Evolutionary conservation across 2,888 invertebrate genomes (phyloP).

Genomic region (Tinea trinotella): DNA sequence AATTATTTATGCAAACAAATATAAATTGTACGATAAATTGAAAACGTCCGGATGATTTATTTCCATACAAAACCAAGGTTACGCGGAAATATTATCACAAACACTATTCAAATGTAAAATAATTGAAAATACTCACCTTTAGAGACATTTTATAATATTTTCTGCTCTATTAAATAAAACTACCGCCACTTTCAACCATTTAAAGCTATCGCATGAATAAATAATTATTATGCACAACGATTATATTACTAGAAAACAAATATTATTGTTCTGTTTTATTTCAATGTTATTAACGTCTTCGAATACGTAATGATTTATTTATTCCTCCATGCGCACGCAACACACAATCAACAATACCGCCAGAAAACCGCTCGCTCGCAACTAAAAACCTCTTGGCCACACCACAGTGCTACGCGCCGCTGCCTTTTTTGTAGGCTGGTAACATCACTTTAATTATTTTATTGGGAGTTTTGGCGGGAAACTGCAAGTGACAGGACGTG

Average conservation of each 20-base stretch:
- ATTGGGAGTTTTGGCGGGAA: too few relatives aligned
- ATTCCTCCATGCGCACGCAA: background rate
- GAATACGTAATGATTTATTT: constrained; percentile 10
- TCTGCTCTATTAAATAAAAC: constrained; percentile 27
- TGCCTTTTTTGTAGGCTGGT: too few relatives aligned
- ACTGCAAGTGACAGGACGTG: too few relatives aligned
- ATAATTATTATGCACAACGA: constrained; percentile 40
- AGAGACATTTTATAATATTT: constrained; percentile 47
- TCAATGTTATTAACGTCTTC: background rate
- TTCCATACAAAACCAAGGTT: background rate
- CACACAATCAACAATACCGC: constrained; percentile 2
- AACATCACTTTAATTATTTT: too few relatives aligned
- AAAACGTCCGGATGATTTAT: background rate
- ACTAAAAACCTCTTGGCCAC: too few relatives aligned
- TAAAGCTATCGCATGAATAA: constrained; percentile 33
- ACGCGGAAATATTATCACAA: background rate
- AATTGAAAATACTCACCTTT: constrained; percentile 45
- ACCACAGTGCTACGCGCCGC: too few relatives aligned
- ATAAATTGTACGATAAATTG: constrained; percentile 8
- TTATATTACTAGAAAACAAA: constrained; percentile 20
- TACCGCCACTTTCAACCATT: background rate
- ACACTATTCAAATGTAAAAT: constrained; percentile 2
- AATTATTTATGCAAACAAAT: background rate
- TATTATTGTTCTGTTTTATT: background rate
- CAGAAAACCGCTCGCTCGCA: background rate